A percentile compares a stretch with the other conserved stretches of the same genome.
phyloP scores from a whole-genome alignment of 1,140 invertebrate genomes.

The Stegodyphus dumicola region DNA sequence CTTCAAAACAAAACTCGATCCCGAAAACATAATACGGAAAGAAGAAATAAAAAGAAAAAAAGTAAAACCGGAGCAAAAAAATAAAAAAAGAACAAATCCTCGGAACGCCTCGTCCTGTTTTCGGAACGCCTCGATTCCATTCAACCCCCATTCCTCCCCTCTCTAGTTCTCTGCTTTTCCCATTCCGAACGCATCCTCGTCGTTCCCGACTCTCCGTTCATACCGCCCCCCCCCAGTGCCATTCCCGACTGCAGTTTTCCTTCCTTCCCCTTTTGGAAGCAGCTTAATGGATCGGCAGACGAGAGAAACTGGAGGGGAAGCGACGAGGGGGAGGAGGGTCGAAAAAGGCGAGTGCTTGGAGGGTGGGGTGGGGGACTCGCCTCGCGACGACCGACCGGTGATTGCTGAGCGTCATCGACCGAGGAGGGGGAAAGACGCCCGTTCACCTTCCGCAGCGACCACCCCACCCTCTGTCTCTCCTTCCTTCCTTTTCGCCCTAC shows the following conservation, averaged over 20 bases:
- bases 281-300: conserved; percentile 55
- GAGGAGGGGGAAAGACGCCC: background rate
- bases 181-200: conserved; percentile 23
- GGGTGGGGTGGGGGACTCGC: background rate
- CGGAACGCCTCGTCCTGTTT: conserved; percentile 9
- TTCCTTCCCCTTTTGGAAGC: background rate
- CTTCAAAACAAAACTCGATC: conserved; percentile 6
- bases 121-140: background rate
- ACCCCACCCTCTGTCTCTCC: background rate
- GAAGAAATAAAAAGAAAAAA: background rate
- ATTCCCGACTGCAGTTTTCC: conserved; percentile 3
- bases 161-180: conserved; percentile 2
- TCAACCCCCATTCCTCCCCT: background rate
- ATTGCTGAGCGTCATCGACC: conserved; percentile 58
- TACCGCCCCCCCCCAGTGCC: background rate
- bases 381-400: conserved; percentile 38
- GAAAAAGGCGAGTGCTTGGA: background rate
- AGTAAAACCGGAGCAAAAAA: background rate
- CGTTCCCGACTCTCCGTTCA: background rate
- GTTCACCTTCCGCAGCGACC: background rate
- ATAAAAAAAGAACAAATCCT: background rate
- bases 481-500: conserved; percentile 10
- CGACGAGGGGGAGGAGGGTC: background rate
- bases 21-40: background rate
- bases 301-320: background rate